Evolutionary conservation across 1,140 invertebrate species (phyloP), one percentile per base, ranked within the genome.

Genomic region (Drosophila kurseongensis): DNA sequence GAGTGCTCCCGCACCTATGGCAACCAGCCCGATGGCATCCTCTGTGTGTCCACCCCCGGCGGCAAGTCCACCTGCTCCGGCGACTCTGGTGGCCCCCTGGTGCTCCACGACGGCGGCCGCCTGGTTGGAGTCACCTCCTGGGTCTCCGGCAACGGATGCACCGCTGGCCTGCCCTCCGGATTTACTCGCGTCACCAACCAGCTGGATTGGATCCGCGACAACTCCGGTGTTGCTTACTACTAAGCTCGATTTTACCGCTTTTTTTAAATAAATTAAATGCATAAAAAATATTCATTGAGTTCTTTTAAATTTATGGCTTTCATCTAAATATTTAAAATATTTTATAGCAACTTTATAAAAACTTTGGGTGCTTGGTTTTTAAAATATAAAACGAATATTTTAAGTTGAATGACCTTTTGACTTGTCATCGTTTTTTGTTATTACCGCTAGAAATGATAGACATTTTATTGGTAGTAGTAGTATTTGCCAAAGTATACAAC

Each of bases 31-130:
- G 67, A 73, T 40, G 78, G 80, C 61, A 74, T 52, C 27, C 60
- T 91, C 60, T 91, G 90, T 12, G 48, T 51, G 29, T 51, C 75
- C 10, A 81, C 80, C 23, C 50, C 68, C 13, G 55, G 66, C 5
- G 86, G 80, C 41, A 80, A 75, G 47, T 91, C 90, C 0, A 91
- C 84, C 27, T 92, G 90, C 77, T 58, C 75, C 36, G 94, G 94
- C 59, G 94, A 94, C 91, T 94, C 93, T 51, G 94, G 94, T 55
- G 94, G 94, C 41, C 93, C 93, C 7, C 71, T 94, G 62, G 91
- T 93, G 0, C 56, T 45, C 50, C 48, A 66, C 18, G 67, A 83
- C 23, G 63, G 83, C 52, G 48, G 51, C 45, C 60, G 68, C 38
- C 58, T 84, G 68, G 72, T 75, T 23, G 72, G 72, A 52, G 65